These are phyloP conservation scores for Calameuta idolon DNA, from an alignment of 2,888 invertebrate genomes.

Conservation along the genomic window DNA sequence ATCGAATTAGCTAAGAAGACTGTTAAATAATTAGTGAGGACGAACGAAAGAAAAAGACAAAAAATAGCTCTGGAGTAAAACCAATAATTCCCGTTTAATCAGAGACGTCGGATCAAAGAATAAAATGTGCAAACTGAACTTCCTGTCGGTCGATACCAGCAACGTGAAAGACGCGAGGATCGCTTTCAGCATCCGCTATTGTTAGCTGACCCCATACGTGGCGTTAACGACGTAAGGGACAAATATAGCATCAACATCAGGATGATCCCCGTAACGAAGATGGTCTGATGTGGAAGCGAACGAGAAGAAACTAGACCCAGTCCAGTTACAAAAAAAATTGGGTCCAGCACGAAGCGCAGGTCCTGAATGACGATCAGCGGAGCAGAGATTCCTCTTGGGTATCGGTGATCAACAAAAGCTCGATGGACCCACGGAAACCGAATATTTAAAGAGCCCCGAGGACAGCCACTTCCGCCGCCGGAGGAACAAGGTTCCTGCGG, in stretches of 20 bases:
- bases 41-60: accelerated
- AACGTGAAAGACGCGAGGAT: not conserved
- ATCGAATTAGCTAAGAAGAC: not conserved
- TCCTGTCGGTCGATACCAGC: not conserved
- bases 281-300: not conserved
- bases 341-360: not conserved
- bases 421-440: not conserved
- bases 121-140: not conserved
- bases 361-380: not conserved
- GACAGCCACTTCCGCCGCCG: not conserved
- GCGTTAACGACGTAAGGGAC: not conserved
- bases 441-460: not conserved
- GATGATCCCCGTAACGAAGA: not conserved
- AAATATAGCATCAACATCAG: not conserved
- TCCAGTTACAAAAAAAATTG: not conserved
- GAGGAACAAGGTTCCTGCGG: not conserved
- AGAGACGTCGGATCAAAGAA: not conserved
- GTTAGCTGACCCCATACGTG: not conserved
- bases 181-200: not conserved
- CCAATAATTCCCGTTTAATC: not conserved
- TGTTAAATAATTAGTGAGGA: not conserved
- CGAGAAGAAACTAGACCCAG: not conserved
- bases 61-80: not conserved
- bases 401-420: not conserved
- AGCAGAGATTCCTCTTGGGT: not conserved